phyloP scores from a whole-genome alignment of 1,140 invertebrate genomes.

The Octopus bimaculoides region DNA sequence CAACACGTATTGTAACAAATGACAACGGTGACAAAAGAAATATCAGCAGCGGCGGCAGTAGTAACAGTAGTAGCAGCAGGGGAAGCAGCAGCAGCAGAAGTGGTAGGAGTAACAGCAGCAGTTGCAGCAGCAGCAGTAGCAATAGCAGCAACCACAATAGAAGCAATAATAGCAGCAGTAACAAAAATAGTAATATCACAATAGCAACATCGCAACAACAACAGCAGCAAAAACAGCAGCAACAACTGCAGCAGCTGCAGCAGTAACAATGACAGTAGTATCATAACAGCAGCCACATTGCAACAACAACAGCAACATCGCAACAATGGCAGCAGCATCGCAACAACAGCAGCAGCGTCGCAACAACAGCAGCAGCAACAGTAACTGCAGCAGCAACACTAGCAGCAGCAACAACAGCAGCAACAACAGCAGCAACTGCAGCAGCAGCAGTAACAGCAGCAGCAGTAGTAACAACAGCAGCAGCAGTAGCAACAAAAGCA shows the following conservation, averaged over 20 bases:
- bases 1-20: constrained; percentile 3
- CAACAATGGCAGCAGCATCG: constrained; percentile 2
- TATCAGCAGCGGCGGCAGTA: constrained; percentile 6
- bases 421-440: not conserved
- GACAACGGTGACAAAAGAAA: constrained; percentile 13
- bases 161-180: constrained; percentile 16
- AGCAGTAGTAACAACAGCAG: constrained; percentile 7
- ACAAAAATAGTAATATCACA: constrained; percentile 18
- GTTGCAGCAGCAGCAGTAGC: constrained; percentile 20
- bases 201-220: not conserved
- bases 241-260: not conserved
- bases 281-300: constrained; percentile 1
- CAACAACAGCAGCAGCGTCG: not conserved
- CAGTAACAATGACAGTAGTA: not conserved
- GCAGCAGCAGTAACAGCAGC: not conserved
- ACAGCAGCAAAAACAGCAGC: not conserved
- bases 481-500: not conserved
- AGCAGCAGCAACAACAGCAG: not conserved
- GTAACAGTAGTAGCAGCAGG: constrained; percentile 15
- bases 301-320: constrained; percentile 3
- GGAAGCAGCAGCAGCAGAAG: constrained; percentile 19
- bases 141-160: constrained; percentile 14
- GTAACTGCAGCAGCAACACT: not conserved
- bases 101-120: constrained; percentile 20
- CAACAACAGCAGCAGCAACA: not conserved